Base-by-base conservation (phyloP, 2,113 vertebrate species). In the Castor canadensis region DNA sequence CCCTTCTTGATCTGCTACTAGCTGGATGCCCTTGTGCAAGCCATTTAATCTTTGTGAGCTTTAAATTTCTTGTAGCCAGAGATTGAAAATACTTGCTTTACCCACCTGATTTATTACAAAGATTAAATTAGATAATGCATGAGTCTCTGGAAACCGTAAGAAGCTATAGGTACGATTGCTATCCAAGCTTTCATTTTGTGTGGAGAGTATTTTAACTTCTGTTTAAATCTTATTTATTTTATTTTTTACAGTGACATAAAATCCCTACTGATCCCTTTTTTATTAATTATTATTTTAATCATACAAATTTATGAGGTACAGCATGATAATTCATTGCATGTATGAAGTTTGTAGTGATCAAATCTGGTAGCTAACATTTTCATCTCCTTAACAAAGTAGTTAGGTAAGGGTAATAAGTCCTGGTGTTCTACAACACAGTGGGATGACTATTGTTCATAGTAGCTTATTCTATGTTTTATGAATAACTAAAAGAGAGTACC, bases 131-230 rank as follows among this genome's bases (percentile, higher is more conserved):
- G 67, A 77, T 79, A 79, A 80, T 69, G 3, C 7, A 60, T 11
- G 32, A 94, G 20, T 75, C 22, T 95, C 69, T 64, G 35, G 69
- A 92, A 87, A 81, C 40, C 85, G 5, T 84, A 76, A 83, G 75
- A 67, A 71, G 49, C 35, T 88, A 58, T 47, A 73, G 15, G 20
- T 72, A 79, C 40, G 56, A 86, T 40, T 16, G 6, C 83, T 93
- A 86, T 66, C 28, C 24, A 52, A 56, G n/a, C 11, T 86, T 94
- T 75, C 56, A 83, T 79, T 89, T 76, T 73, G 38, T 82, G 62
- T 73, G 35, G 35, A 89, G 15, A 62, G 24, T 69, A 73, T 80
- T 91, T 97, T 91, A 73, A 91, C 30, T 75, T 95, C 16, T 35
- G 86, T 77, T 67, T 40, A 71, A 62, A 35, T 40, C 6, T 28